Percentiles rank a stretch among this genome's conserved stretches.
phyloP scores from a whole-genome alignment of 2,797 vertebrate genomes.

The Pterois miles region DNA sequence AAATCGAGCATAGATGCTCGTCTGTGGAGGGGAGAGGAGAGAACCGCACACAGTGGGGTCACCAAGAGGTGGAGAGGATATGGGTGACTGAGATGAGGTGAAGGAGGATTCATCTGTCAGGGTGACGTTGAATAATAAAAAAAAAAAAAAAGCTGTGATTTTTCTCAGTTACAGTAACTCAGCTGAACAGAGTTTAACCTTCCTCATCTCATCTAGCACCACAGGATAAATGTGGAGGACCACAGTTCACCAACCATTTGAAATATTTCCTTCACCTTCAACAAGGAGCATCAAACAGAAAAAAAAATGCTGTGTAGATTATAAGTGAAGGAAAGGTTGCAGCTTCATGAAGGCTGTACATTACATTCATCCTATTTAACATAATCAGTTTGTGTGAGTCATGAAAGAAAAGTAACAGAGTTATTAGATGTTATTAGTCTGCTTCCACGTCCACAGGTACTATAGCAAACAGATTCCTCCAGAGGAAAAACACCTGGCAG shows the following conservation, averaged over 20 bases:
- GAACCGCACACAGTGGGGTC: conserved; percentile 82
- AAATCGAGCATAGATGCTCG: conserved; percentile 96
- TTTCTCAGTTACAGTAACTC: not conserved
- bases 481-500: conserved; percentile 26
- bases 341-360: not conserved
- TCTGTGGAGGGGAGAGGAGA: conserved; percentile 88
- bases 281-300: conserved; percentile 12
- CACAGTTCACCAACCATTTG: conserved; percentile 36
- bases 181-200: conserved; percentile 4
- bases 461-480: conserved; percentile 15
- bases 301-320: not conserved
- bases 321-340: not conserved
- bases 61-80: conserved; percentile 71
- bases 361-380: not conserved
- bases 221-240: conserved; percentile 32
- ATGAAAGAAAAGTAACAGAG: conserved; percentile 3
- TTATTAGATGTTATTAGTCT: not conserved
- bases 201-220: conserved; percentile 55
- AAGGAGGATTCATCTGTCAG: conserved; percentile 15
- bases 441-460: conserved; percentile 13
- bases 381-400: not conserved
- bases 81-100: conserved; percentile 53
- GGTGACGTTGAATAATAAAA: not conserved
- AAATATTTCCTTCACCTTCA: conserved; percentile 33
- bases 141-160: conserved; percentile 1